These are phyloP conservation scores for Fragum fragum DNA, from an alignment of 2,888 invertebrate species.

Conservation along the genomic window DNA sequence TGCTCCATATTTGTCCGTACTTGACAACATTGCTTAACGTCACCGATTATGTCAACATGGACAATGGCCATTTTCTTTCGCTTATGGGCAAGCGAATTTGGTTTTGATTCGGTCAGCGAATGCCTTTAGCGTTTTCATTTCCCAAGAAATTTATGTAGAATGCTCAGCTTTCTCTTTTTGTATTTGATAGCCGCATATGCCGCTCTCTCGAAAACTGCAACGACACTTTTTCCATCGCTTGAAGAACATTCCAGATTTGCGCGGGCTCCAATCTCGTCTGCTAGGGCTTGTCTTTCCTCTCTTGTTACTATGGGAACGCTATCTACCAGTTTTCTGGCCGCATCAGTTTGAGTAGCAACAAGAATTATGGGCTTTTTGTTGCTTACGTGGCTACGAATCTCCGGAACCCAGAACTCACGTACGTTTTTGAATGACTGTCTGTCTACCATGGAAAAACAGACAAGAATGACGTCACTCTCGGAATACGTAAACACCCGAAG, in stretches of 20 bases:
- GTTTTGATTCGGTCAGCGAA: not conserved
- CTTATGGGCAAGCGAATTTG: not conserved
- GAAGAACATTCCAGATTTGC: slow-evolving; percentile 75
- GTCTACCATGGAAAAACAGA: slow-evolving; percentile 77
- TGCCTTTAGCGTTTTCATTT: slow-evolving; percentile 18
- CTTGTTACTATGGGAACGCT: slow-evolving; percentile 37
- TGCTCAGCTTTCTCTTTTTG: slow-evolving; percentile 64
- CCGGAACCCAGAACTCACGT: slow-evolving; percentile 75
- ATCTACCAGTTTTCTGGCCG: not conserved
- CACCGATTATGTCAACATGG: too few species aligned
- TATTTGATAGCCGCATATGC: slow-evolving; percentile 70
- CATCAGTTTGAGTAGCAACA: slow-evolving; percentile 77
- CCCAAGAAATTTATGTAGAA: slow-evolving; percentile 61
- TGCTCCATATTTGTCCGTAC: too few species aligned
- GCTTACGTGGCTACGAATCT: slow-evolving; percentile 70
- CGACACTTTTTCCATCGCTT: slow-evolving; percentile 66
- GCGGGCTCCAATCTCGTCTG: slow-evolving; percentile 73
- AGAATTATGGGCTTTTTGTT: slow-evolving; percentile 73
- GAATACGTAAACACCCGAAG: slow-evolving; percentile 77
- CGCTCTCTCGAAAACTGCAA: slow-evolving; percentile 73
- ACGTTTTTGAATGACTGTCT: slow-evolving; percentile 74
- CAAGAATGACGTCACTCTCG: slow-evolving; percentile 76
- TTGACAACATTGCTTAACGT: too few species aligned
- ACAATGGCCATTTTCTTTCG: not conserved
- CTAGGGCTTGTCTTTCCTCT: slow-evolving; percentile 72